Evolutionary conservation across 2,888 invertebrate genomes (phyloP).

Genomic region (Chrysolina haemoptera): DNA sequence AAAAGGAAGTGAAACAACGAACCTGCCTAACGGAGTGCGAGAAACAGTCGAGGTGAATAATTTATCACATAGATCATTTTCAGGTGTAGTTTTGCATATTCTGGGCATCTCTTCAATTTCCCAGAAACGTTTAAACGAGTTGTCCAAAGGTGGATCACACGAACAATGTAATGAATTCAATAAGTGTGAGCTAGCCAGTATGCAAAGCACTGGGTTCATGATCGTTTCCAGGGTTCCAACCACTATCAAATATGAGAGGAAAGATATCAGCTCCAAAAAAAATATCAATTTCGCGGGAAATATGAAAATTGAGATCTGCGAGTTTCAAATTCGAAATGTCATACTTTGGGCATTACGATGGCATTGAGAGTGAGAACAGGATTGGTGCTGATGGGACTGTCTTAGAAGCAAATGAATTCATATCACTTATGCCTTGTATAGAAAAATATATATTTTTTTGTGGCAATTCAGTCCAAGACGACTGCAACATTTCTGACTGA

Average conservation of each 20-base stretch:
- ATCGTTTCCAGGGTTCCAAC: neutral
- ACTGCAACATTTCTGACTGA: neutral
- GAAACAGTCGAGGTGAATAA: too few species aligned
- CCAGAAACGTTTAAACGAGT: neutral
- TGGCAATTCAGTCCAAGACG: neutral
- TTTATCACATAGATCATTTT: too few species aligned
- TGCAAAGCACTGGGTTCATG: conserved; percentile 2
- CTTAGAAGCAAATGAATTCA: neutral
- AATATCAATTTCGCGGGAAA: neutral
- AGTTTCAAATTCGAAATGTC: conserved; percentile 1
- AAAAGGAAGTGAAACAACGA: too few species aligned
- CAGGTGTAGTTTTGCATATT: too few species aligned
- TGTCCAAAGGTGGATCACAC: neutral
- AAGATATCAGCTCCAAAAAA: conserved; percentile 1
- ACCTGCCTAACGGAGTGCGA: too few species aligned
- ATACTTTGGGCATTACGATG: neutral
- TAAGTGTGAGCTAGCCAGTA: neutral
- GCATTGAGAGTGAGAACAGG: neutral
- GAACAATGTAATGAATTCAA: neutral
- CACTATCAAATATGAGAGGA: neutral
- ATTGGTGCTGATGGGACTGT: neutral
- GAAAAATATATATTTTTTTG: neutral
- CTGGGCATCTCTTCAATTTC: neutral
- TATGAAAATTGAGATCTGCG: neutral
- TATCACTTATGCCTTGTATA: neutral